Base-by-base conservation (phyloP, 2,888 invertebrate species). In the Caenorhabditis doughertyi region DNA sequence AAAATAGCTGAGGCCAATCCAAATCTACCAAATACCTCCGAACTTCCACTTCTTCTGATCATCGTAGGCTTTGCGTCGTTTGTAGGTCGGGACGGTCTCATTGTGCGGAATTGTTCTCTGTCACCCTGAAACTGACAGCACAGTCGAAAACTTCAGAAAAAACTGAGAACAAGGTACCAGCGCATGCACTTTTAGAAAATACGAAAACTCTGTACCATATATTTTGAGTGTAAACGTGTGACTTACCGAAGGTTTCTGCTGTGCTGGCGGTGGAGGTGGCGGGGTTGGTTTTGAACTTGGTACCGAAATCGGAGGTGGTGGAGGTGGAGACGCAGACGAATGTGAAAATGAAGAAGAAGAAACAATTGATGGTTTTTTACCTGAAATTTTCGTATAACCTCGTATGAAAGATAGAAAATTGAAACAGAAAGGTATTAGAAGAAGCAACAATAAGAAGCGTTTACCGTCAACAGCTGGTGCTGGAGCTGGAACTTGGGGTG, bases 71-170 rank as follows among this genome's bases (percentile, higher is more conserved):
- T 82, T 8, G 23, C 21, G 23, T 80, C 79, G 25, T 58, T 70
- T 21, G 56, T 21, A 11, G 79, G 80, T 27, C 83, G 68, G 5
- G 49, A 21, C 0, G 85, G 85, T 65, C 85, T 65, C 84, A 85
- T 83, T 5, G 85, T 85, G 60, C 79, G 65, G 29, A 85, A 83
- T 32, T 84, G 84, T 29, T 84, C 83, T 13, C 83, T 76, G 55
- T 79, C 81, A 21, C 51, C 42, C 76, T 70, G 73, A 58, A 70
- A 62, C 65, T 60, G 21, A 67, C 55, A 62, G 27, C 16, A 58
- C 29, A 29, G 29, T 44, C 39, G 5, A 35, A 51, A 72, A 39
- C 44, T 47, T 13, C 44, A 23, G 44, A 68, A 68, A 68, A 39
- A n/a, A n/a, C n/a, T n/a, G n/a, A n/a, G n/a, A n/a, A n/a, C n/a